A percentile compares a stretch with the other conserved stretches of the same genome.
Evolutionary conservation across 2,888 invertebrate species (phyloP).

Genomic region (Drosophila buzzatii): DNA sequence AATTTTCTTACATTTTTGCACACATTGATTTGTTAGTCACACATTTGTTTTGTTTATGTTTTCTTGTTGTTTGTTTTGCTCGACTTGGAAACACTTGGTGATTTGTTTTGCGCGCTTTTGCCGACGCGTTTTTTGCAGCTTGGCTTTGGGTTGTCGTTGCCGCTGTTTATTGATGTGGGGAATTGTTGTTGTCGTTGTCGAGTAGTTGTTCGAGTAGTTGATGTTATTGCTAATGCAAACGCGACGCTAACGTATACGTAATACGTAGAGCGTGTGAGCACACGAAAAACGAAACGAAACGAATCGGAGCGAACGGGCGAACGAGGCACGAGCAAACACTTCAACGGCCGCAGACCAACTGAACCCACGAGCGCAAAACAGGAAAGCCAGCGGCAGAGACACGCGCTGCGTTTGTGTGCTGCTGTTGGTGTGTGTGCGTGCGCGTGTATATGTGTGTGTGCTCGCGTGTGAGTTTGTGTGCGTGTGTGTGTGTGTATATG

Average conservation of each 20-base stretch:
- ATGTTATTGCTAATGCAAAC: slow-evolving; percentile 41
- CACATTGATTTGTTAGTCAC: slow-evolving; percentile 62
- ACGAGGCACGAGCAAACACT: slow-evolving; percentile 65
- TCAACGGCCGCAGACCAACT: slow-evolving; percentile 85
- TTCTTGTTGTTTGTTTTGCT: slow-evolving; percentile 31
- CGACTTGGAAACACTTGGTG: slow-evolving; percentile 10
- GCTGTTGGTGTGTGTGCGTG: slow-evolving; percentile 12
- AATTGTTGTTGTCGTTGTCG: slow-evolving; percentile 27
- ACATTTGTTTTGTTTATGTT: slow-evolving; percentile 60
- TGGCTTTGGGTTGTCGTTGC: slow-evolving; percentile 45
- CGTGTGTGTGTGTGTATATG: slow-evolving; percentile 18
- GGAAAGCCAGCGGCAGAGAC: slow-evolving; percentile 64
- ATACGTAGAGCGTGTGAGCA: slow-evolving; percentile 47
- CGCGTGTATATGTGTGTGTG: slow-evolving; percentile 6
- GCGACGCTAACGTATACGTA: slow-evolving; percentile 60
- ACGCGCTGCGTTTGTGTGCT: slow-evolving; percentile 19
- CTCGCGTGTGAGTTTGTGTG: slow-evolving; percentile 11
- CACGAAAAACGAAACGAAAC: slow-evolving; percentile 46
- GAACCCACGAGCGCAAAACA: slow-evolving; percentile 76
- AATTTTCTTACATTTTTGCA: slow-evolving; percentile 67
- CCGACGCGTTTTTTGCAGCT: slow-evolving; percentile 64
- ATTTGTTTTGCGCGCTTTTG: slow-evolving; percentile 61
- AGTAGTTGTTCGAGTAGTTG: slow-evolving; percentile 29
- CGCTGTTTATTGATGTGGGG: slow-evolving; percentile 29
- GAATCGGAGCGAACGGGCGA: slow-evolving; percentile 43